Conservation (phyloP, 2,113 vertebrate genomes). For the Phalacrocorax brasilianus region DNA sequence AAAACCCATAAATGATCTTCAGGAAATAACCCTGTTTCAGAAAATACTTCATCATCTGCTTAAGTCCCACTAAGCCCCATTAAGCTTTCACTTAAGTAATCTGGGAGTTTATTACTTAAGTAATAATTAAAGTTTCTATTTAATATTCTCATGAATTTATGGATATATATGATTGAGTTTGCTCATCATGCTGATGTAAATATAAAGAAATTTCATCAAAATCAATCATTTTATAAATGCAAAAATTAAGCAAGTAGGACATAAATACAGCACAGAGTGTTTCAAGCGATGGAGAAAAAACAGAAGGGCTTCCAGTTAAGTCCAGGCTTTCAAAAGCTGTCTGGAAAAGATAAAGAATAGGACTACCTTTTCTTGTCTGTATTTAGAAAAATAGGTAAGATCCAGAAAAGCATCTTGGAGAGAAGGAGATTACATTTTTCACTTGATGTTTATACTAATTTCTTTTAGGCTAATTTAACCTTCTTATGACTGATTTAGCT, state of each 20-base stretch:
- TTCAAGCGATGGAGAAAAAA: not conserved
- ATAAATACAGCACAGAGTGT: not conserved
- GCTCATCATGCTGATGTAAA: not conserved
- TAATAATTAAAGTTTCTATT: slow-evolving; percentile 19
- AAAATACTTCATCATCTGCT: slow-evolving; percentile 17
- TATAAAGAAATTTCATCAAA: not conserved
- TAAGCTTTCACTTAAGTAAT: slow-evolving; percentile 33
- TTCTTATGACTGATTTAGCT: not conserved
- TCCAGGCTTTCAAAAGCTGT: not conserved
- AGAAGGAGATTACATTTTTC: not conserved
- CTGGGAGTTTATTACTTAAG: not conserved
- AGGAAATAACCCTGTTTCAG: not conserved
- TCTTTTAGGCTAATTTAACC: not conserved
- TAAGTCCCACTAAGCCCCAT: not conserved
- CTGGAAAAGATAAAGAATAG: not conserved
- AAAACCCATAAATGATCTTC: slow-evolving; percentile 42
- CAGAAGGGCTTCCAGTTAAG: not conserved
- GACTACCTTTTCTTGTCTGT: not conserved
- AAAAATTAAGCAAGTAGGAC: not conserved
- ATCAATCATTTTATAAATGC: not conserved
- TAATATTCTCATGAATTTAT: slow-evolving; percentile 8
- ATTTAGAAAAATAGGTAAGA: not conserved
- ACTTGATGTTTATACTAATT: not conserved
- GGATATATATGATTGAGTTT: not conserved
- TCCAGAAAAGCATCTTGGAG: not conserved